Conservation (phyloP, 2,113 vertebrate species). For the Phylloscopus whistleri region DNA sequence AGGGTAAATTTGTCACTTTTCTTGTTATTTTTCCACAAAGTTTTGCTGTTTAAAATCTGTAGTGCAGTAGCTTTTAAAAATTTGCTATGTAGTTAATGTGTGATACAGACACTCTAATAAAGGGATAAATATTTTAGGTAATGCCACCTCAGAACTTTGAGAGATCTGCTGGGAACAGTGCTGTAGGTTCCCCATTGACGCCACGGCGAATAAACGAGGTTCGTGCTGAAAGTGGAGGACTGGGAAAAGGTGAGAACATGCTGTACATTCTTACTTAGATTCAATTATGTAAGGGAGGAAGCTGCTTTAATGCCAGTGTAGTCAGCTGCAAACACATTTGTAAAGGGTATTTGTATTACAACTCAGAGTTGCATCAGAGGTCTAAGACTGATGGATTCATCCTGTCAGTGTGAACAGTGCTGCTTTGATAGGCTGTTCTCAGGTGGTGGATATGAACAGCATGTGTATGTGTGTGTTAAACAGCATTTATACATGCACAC, state of each 20-base stretch:
- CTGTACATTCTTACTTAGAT: not conserved
- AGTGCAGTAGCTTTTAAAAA: not conserved
- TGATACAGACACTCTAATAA: not conserved
- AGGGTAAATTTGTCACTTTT: not conserved
- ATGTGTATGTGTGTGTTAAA: not conserved
- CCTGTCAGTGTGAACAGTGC: not conserved
- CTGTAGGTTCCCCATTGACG: slow-evolving; percentile 61
- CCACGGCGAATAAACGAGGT: slow-evolving; percentile 75
- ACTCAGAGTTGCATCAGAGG: not conserved
- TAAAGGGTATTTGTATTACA: not conserved
- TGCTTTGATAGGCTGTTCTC: not conserved
- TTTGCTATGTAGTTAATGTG: not conserved
- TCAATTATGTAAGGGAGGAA: not conserved
- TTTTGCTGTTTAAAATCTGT: not conserved
- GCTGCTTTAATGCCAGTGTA: fast-evolving
- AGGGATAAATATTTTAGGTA: slow-evolving; percentile 73
- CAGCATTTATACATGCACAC: not conserved
- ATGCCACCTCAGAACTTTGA: slow-evolving; percentile 90
- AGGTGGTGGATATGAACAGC: not conserved
- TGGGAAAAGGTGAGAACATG: slow-evolving; percentile 69
- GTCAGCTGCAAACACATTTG: not conserved
- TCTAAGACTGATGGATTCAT: fast-evolving
- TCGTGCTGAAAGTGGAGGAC: slow-evolving; percentile 66
- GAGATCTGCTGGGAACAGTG: slow-evolving; percentile 64
- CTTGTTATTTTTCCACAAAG: not conserved